Conservation (phyloP, 2,888 invertebrate species). For the Tinea pellionella region DNA sequence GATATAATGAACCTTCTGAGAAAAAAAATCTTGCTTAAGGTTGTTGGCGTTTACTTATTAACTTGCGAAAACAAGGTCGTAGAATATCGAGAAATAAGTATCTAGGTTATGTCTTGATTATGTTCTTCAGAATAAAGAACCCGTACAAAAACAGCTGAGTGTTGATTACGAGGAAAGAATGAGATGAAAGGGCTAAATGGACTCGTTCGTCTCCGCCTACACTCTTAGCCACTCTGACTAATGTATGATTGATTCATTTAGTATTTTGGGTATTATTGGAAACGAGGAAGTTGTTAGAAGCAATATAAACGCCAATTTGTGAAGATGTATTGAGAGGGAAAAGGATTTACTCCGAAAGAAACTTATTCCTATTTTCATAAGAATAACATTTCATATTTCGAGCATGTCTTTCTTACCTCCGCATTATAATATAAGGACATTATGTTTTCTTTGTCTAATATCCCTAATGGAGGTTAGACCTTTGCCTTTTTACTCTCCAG, state of each 20-base stretch:
- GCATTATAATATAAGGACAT: conserved; percentile 10
- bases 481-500: conserved; percentile 50
- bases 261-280: neutral
- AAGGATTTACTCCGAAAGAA: neutral
- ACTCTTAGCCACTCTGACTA: neutral
- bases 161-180: conserved; percentile 6
- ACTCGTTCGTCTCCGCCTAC: neutral
- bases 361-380: neutral
- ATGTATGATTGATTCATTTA: conserved; percentile 6
- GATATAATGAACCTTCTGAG: neutral
- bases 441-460: conserved; percentile 40
- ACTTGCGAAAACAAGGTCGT: conserved; percentile 3
- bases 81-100: neutral
- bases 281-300: neutral
- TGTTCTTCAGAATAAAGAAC: conserved; percentile 2
- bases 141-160: neutral
- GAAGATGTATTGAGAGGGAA: neutral
- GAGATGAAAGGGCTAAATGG: conserved; percentile 1
- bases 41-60: neutral
- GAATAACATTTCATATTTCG: conserved; percentile 6
- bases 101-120: conserved; percentile 6
- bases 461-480: conserved; percentile 47
- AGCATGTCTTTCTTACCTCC: conserved; percentile 6
- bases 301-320: conserved; percentile 2
- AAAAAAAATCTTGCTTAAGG: neutral